Evolutionary conservation across 2,888 invertebrate genomes (phyloP), one percentile per base, ranked within the genome.

Genomic region (Smittia aterrima): DNA sequence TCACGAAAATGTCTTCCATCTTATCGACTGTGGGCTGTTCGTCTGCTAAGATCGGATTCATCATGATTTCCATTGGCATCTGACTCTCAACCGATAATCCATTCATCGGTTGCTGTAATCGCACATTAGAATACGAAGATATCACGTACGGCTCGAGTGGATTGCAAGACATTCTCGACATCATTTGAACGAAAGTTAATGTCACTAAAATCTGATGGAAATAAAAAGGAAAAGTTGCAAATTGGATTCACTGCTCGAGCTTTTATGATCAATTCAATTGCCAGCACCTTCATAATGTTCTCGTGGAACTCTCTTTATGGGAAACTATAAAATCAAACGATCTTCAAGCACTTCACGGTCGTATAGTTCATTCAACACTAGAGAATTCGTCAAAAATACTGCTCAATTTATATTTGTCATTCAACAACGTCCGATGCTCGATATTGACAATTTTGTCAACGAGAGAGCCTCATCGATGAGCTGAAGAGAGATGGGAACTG

Each of bases 381-480:
- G 41, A 27, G n/a, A 54, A 71, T 47, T 11, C 4, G 27, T 18
- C 32, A 4, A 25, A 71, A 71, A 71, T 71, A 22, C 62, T 72
- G 24, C 20, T 72, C 40, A 62, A 24, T 58, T 72, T 62, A 62
- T 72, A 72, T 68, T 32, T 68, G 40, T 16, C 68, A 68, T 47
- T 47, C 68, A 68, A 25, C 32, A 70, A 22, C 16, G 16, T 68
- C 18, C 24, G 20, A 40, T 66, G n/a, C 41, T 68, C 16, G 41
- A 16, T 6, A 16, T 38, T 22, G n/a, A 22, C 20, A 54, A 4
- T 71, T 71, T 71, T 66, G 13, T 66, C 25, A 27, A 27, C 13
- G 66, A 13, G 20, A 27, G 27, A 18, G 32, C n/a, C 27, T 3
- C 32, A 47, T 3, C 38, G 4, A 7, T 38, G 38, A 38, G 6